Evolutionary conservation across 2,888 invertebrate species (phyloP).

Genomic region (Fissipunctia ypsillon): DNA sequence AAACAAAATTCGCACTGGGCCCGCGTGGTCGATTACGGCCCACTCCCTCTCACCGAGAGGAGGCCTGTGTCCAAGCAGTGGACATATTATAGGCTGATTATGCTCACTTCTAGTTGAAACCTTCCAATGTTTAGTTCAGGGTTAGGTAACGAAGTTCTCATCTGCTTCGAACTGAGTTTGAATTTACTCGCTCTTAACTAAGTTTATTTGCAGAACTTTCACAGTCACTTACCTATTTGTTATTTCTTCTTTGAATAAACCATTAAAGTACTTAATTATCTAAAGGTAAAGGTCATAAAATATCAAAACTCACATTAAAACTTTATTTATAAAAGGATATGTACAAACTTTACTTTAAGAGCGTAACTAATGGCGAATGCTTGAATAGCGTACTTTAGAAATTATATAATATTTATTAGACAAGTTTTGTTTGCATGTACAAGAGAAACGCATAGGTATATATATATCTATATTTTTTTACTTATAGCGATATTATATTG

Average conservation of each 20-base stretch:
- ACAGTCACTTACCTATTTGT: not conserved
- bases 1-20: too few species aligned
- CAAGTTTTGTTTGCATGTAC: slow-evolving; percentile 64
- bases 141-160: not conserved
- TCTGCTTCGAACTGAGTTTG: not conserved
- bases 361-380: slow-evolving; percentile 54
- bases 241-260: not conserved
- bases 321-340: slow-evolving; percentile 75
- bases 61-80: too few species aligned
- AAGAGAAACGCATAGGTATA: slow-evolving; percentile 72
- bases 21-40: too few species aligned
- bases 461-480: slow-evolving; percentile 1
- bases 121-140: too few species aligned
- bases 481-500: slow-evolving; percentile 22
- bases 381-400: slow-evolving; percentile 34
- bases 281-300: slow-evolving; percentile 8
- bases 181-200: not conserved
- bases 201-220: not conserved
- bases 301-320: slow-evolving; percentile 61
- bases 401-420: slow-evolving; percentile 25
- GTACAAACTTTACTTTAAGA: slow-evolving; percentile 70
- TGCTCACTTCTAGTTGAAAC: too few species aligned
- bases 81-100: too few species aligned
- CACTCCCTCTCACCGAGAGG: too few species aligned
- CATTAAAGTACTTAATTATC: not conserved